phyloP scores from a whole-genome alignment of 2,888 invertebrate genomes.

The Eurois occulta region DNA sequence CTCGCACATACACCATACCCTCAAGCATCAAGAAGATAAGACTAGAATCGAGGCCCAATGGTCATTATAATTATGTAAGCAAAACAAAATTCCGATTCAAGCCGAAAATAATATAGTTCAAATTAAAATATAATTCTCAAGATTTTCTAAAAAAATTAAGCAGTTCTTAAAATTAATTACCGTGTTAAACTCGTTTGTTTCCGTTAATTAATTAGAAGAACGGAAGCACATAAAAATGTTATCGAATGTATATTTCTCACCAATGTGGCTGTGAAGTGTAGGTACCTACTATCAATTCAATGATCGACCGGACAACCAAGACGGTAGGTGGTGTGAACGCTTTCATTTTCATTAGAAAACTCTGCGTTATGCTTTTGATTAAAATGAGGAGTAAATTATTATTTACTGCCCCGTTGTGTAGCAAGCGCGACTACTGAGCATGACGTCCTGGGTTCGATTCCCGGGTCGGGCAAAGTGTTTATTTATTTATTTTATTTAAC shows the following conservation, averaged over 20 bases:
- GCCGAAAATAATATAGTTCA: not conserved
- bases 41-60: not conserved
- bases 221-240: conserved; percentile 42
- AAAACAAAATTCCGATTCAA: not conserved
- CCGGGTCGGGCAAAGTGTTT: too few species aligned
- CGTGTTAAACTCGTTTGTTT: conserved; percentile 40
- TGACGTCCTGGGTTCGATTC: too few species aligned
- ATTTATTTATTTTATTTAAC: too few species aligned
- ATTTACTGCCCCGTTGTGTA: too few species aligned
- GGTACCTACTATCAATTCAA: conserved; percentile 10
- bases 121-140: not conserved
- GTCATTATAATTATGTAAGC: not conserved
- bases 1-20: not conserved
- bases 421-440: too few species aligned
- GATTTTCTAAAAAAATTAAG: not conserved
- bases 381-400: not conserved
- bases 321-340: conserved; percentile 13
- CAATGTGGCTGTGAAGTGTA: conserved; percentile 2
- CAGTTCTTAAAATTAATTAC: conserved; percentile 46
- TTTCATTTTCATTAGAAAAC: conserved; percentile 31
- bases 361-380: not conserved
- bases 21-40: not conserved
- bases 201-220: conserved; percentile 43
- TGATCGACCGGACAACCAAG: not conserved
- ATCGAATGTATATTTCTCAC: conserved; percentile 29